Evolutionary conservation across 2,797 vertebrate species (phyloP).

Genomic region (Poeciliopsis paucimaculata): DNA sequence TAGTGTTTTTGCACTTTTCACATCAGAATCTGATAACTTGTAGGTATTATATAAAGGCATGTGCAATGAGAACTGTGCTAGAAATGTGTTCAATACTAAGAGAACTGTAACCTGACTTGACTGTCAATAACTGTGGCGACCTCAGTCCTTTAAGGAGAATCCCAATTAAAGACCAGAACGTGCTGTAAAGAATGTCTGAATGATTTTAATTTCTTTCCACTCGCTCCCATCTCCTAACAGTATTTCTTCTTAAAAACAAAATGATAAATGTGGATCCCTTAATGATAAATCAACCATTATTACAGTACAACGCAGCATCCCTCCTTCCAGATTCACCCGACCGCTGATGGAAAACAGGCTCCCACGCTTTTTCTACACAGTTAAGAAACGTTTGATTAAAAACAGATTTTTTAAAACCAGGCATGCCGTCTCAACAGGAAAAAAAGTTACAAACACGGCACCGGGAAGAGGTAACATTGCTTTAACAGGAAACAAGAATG

Average conservation of each 20-base stretch:
- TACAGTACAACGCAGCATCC: slow-evolving; percentile 27
- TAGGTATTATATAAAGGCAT: slow-evolving; percentile 19
- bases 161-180: slow-evolving; percentile 53
- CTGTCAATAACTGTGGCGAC: slow-evolving; percentile 25
- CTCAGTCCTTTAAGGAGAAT: slow-evolving; percentile 23
- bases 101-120: slow-evolving; percentile 3
- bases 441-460: slow-evolving; percentile 60
- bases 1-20: slow-evolving; percentile 58
- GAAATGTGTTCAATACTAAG: slow-evolving; percentile 37
- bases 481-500: slow-evolving; percentile 5
- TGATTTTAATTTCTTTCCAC: slow-evolving; percentile 50
- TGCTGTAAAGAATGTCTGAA: slow-evolving; percentile 40
- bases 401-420: slow-evolving; percentile 45
- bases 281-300: slow-evolving; percentile 42
- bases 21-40: slow-evolving; percentile 34
- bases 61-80: slow-evolving; percentile 61
- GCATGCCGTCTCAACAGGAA: slow-evolving; percentile 58
- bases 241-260: slow-evolving; percentile 32
- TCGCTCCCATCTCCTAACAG: slow-evolving; percentile 22
- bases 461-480: slow-evolving; percentile 47
- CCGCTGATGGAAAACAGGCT: slow-evolving; percentile 19
- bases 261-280: slow-evolving; percentile 50
- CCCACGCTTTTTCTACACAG: slow-evolving; percentile 13
- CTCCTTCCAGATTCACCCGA: slow-evolving; percentile 16
- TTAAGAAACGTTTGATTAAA: slow-evolving; percentile 44